These are phyloP conservation scores for Phymatocera aterrima DNA, from an alignment of 2,888 invertebrate species.

Conservation along the genomic window DNA sequence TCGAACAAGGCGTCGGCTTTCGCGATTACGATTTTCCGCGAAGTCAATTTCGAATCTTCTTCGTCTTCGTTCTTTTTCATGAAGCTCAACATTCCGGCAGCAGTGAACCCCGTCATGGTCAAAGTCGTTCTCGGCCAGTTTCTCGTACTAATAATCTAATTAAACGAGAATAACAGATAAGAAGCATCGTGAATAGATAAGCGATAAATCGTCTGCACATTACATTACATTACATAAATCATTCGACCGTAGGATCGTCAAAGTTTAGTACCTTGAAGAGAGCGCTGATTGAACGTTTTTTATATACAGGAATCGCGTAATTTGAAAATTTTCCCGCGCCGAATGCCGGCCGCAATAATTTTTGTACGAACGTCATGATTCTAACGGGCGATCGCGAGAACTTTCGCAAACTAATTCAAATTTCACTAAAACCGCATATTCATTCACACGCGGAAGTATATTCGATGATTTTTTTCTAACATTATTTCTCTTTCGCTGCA, in stretches of 20 bases:
- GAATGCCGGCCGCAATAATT: background rate
- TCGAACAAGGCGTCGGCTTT: conserved; percentile 83
- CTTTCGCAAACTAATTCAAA: too few relatives aligned
- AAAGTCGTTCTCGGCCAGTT: background rate
- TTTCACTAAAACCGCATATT: too few relatives aligned
- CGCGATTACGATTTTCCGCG: conserved; percentile 74
- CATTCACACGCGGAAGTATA: too few relatives aligned
- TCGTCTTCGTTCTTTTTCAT: conserved; percentile 55
- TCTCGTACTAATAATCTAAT: background rate
- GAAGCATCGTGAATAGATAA: too few relatives aligned
- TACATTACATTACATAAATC: too few relatives aligned
- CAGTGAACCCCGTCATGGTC: conserved; percentile 1
- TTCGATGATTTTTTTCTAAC: too few relatives aligned
- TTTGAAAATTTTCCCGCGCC: background rate
- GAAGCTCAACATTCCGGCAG: conserved; percentile 62
- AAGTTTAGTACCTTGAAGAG: conserved; percentile 34
- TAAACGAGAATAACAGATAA: too few relatives aligned
- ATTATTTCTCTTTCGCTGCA: too few relatives aligned
- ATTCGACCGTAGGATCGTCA: too few relatives aligned
- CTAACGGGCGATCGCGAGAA: too few relatives aligned
- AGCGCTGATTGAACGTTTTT: background rate
- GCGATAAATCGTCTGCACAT: too few relatives aligned
- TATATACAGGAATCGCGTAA: background rate
- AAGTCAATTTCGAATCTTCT: conserved; percentile 62
- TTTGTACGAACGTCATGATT: background rate